Evolutionary conservation across 23 tunicate genomes (phyloP).

Genomic region (Clavelina lepadiformis): DNA sequence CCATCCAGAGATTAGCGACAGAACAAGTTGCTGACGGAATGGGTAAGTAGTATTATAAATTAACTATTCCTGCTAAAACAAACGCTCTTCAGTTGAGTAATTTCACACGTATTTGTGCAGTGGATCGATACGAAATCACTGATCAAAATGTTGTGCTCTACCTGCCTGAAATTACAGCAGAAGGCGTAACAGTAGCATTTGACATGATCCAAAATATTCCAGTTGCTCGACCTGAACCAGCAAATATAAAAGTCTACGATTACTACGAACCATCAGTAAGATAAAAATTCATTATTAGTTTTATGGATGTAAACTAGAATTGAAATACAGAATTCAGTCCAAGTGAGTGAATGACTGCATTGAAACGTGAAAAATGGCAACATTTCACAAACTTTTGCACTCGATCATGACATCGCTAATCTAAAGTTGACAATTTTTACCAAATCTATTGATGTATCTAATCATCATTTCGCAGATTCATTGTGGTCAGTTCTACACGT

Average conservation of each 20-base stretch:
- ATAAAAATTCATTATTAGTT: too few relatives aligned
- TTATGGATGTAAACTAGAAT: too few relatives aligned
- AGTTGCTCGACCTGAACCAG: constrained; percentile 47
- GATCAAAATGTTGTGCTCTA: constrained; percentile 41
- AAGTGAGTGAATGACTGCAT: not conserved
- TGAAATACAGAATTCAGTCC: too few relatives aligned
- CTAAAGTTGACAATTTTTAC: too few relatives aligned
- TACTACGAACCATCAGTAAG: constrained; percentile 63
- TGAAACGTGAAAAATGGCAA: too few relatives aligned
- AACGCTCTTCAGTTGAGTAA: not conserved
- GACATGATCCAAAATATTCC: constrained; percentile 16
- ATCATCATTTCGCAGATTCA: constrained; percentile 14
- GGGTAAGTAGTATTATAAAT: constrained; percentile 24
- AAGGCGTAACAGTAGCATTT: constrained; percentile 21
- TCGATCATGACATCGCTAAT: too few relatives aligned
- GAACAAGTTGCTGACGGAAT: constrained; percentile 35
- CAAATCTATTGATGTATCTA: not conserved
- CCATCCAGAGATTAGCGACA: constrained; percentile 8
- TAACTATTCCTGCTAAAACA: not conserved
- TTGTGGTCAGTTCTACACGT: constrained; percentile 44
- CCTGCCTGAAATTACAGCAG: constrained; percentile 14
- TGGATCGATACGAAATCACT: constrained; percentile 55
- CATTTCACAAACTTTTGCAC: too few relatives aligned
- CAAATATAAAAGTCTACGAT: constrained; percentile 54
- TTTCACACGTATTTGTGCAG: constrained; percentile 39